Base-by-base conservation (phyloP, 2,888 invertebrate genomes). In the Stenurella melanura region DNA sequence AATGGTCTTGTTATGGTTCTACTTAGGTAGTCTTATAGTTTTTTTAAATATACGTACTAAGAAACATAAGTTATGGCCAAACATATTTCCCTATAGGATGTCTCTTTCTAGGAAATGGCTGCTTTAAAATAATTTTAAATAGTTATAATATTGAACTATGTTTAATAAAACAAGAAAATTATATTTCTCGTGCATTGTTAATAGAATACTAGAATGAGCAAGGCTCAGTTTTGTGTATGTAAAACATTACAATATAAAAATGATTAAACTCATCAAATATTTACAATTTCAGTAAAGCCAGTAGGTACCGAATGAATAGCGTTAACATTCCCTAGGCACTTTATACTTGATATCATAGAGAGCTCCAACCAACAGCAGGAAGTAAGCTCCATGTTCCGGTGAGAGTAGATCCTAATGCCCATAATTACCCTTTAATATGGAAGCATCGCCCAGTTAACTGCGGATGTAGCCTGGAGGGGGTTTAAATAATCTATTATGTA, bases 351-450 rank as follows among this genome's bases (percentile, higher is more conserved):
- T 58, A 72, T 72, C 63, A 58, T 72, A 63, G 63, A 63, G 72
- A 63, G 63, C 72, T 63, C 58, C 34, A 63, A 63, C 61, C 63
- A 63, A 30, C 50, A 50, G 72, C 72, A 72, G 72, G 72, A 72
- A 72, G 72, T 72, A 63, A 61, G 54, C 83, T 81, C 78, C 79
- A 76, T 81, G 83, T 85, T 87, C 86, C 86, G 85, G 84, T 79
- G 83, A 81, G 82, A 83, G 83, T 77, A 80, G 80, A 80, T 80
- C 80, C 80, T 86, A 85, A 87, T 86, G 84, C 85, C 80, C 82
- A 82, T 86, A 86, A 87, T 87, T 86, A 86, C 84, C 82, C 84
- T 86, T 85, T 86, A 87, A 86, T 86, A 84, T 85, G 83, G 81
- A 81, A 81, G 82, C 83, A 84, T 83, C 82, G 77, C 81, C 79